Evolutionary conservation across 1,140 invertebrate genomes (phyloP).

Genomic region (Diprion similis): DNA sequence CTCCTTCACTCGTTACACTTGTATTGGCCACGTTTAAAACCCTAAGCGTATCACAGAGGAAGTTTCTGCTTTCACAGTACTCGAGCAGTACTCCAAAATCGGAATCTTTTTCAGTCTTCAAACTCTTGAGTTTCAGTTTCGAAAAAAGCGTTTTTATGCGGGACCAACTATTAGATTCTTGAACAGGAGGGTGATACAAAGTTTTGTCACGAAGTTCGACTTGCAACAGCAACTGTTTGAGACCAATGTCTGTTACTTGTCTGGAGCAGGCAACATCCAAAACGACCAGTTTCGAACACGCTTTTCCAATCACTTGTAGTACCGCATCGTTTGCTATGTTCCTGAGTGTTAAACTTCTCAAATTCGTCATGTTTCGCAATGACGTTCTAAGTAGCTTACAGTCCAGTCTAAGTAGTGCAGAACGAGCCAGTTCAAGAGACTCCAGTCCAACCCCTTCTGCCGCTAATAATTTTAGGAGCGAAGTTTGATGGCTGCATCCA

Average conservation of each 20-base stretch:
- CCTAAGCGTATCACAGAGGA: constrained; percentile 54
- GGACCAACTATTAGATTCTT: constrained; percentile 50
- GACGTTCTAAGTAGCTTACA: constrained; percentile 55
- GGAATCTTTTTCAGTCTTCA: constrained; percentile 40
- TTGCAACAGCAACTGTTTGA: constrained; percentile 58
- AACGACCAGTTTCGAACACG: constrained; percentile 54
- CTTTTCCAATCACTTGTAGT: constrained; percentile 55
- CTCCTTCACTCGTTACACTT: constrained; percentile 55
- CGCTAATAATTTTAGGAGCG: constrained; percentile 54
- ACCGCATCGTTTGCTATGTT: constrained; percentile 61
- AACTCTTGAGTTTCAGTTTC: constrained; percentile 40
- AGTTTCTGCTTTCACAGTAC: constrained; percentile 54
- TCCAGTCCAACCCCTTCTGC: constrained; percentile 55
- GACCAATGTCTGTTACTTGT: constrained; percentile 58
- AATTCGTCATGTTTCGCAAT: constrained; percentile 51
- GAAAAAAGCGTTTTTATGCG: constrained; percentile 45
- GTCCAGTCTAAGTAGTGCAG: constrained; percentile 57
- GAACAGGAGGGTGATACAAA: constrained; percentile 16
- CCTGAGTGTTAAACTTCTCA: constrained; percentile 53
- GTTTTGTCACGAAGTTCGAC: constrained; percentile 55
- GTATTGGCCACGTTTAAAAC: constrained; percentile 61
- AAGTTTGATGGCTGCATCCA: constrained; percentile 62
- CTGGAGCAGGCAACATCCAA: constrained; percentile 61
- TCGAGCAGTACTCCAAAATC: constrained; percentile 52
- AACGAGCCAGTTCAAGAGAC: constrained; percentile 55